Evolutionary conservation across 2,888 invertebrate genomes (phyloP), one percentile per base, ranked within the genome.

Genomic region (Diaphora mendica): DNA sequence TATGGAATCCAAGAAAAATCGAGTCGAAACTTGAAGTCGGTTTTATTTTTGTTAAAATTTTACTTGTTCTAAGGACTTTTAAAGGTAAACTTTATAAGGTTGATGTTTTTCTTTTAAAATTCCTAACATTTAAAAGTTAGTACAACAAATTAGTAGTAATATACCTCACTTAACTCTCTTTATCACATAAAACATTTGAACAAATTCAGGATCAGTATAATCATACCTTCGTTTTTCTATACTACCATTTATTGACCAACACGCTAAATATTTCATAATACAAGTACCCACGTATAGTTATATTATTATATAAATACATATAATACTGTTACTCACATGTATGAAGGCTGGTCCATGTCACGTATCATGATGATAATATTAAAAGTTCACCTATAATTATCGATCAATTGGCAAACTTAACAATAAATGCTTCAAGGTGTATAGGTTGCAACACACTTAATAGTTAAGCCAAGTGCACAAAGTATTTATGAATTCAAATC

Each of bases 401-500:
- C 70, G 70, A 72, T 72, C 78, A 77, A 81, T 82, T 79, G 79
- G 76, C 72, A 76, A 80, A 77, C 72, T 78, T 76, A 74, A 77
- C 75, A 75, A 68, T 75, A 73, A 76, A 77, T 77, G 75, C 65
- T 77, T 81, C 79, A 81, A 82, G 84, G 79, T 59, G 55, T 64
- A 66, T 68, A 69, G 59, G n/a, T 75, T 76, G 66, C 72, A 39
- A 68, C 74, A 73, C 68, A 44, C 70, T 70, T 70, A 30, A 73
- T 72, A 44, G 59, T 72, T 73, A 76, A 75, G 73, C 73, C 68
- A 17, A 42, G 78, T 74, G 44, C 71, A 77, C 70, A 67, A 69
- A 33, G 59, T 23, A 23, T 68, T 55, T 23, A n/a, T 33, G n/a
- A 33, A 33, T 33, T 8, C 23, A 51, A 51, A 23, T 51, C 7